Base-by-base conservation (phyloP, 2,888 invertebrate species). In the Cataglyphis cursor region DNA sequence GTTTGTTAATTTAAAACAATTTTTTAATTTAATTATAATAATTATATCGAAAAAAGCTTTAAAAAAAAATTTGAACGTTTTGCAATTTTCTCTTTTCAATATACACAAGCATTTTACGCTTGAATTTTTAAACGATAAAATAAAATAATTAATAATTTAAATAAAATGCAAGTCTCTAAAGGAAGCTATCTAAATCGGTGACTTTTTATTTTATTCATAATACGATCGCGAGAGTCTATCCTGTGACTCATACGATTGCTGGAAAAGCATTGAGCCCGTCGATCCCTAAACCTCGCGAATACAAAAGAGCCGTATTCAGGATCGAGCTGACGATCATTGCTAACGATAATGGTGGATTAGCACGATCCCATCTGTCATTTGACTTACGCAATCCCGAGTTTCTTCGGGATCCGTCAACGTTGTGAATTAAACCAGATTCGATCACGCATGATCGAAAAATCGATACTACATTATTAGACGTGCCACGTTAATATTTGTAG, bases 341-440 rank as follows among this genome's bases (percentile, higher is more conserved):
- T 90, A 91, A 90, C 93, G 94, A 94, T 94, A 94, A 94, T 94
- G 93, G 93, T 85, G 93, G 94, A 94, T 94, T 93, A 93, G 92
- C 91, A 85, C 83, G 87, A 89, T 88, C 92, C 92, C 93, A 94
- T 94, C 94, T 92, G 93, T 92, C 94, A 91, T 92, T 91, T 90
- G 90, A 92, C 90, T 88, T 88, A 80, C 89, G 88, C 84, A 74
- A 83, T 82, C 64, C 70, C 24, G 64, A 72, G n/a, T 59, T 59
- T 28, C 64, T 59, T 81, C 48, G 78, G 57, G 75, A 83, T 38
- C 62, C 76, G 65, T 85, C 18, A 0, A 48, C 5, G 5, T 51
- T 51, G 8, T 74, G 65, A 48, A 41, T 59, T 66, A 41, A 82
- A 85, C 62, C 65, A 66, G 72, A 68, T 59, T 84, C 21, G 35